Evolutionary conservation across 2,113 vertebrate genomes (phyloP).

Genomic region (Sminthopsis crassicaudata): DNA sequence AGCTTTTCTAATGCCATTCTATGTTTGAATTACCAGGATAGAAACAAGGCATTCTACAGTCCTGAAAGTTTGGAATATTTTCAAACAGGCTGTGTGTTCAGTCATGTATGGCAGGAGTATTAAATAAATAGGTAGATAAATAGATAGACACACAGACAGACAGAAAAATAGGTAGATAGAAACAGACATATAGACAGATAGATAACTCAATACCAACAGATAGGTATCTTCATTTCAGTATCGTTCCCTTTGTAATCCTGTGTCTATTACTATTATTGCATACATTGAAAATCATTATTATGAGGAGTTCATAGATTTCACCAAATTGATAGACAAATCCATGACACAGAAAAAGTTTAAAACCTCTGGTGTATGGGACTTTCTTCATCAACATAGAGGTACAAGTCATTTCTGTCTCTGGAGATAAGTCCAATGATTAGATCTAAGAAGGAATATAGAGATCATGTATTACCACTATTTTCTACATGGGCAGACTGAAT

Average conservation of each 20-base stretch:
- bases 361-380: not conserved
- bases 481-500: not conserved
- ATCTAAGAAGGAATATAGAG: not conserved
- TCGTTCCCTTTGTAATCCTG: not conserved
- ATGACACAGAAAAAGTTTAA: not conserved
- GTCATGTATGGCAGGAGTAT: not conserved
- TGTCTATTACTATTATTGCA: not conserved
- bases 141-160: too few species aligned
- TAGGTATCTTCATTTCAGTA: not conserved
- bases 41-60: not conserved
- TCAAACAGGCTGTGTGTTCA: not conserved
- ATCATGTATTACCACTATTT: not conserved
- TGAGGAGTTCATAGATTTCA: not conserved
- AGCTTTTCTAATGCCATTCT: not conserved
- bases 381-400: not conserved
- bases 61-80: slow-evolving; percentile 52
- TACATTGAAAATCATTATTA: not conserved
- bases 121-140: not conserved
- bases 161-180: not conserved
- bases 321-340: not conserved
- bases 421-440: not conserved
- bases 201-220: not conserved
- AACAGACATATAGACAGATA: not conserved
- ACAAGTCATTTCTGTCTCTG: not conserved
- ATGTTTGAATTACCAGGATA: not conserved